Evolutionary conservation across 2,888 invertebrate species (phyloP).

Genomic region (Ormyrus thymus): DNA sequence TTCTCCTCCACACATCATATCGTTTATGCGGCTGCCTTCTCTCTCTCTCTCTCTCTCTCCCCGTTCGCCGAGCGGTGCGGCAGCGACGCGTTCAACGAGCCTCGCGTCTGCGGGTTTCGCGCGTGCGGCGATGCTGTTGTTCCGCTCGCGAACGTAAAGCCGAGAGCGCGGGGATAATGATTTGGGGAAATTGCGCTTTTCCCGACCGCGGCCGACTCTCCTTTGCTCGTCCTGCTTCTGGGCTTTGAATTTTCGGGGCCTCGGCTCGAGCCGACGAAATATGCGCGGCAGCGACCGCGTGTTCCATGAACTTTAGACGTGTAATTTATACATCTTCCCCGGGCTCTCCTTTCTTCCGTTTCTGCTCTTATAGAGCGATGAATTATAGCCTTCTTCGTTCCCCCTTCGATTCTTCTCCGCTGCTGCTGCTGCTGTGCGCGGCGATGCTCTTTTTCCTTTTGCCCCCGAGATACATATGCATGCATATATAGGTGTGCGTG

Average conservation of each 20-base stretch:
- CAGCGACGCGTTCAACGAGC: too few relatives aligned
- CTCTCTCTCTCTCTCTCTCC: too few relatives aligned
- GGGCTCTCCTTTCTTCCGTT: too few relatives aligned
- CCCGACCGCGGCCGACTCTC: not conserved
- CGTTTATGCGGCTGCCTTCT: slow-evolving; percentile 2
- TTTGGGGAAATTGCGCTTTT: not conserved
- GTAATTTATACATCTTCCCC: too few relatives aligned
- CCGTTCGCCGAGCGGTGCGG: too few relatives aligned
- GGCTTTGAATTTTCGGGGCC: not conserved
- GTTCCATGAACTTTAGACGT: too few relatives aligned
- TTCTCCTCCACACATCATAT: slow-evolving; percentile 25
- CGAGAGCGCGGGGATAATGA: not conserved
- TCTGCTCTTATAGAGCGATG: too few relatives aligned
- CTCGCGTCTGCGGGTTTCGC: too few relatives aligned
- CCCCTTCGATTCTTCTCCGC: not conserved
- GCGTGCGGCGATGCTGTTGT: too few relatives aligned
- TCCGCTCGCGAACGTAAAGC: not conserved
- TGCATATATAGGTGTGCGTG: too few relatives aligned
- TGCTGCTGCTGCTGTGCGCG: not conserved
- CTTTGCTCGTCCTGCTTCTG: not conserved
- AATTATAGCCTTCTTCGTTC: not conserved
- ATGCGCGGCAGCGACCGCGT: too few relatives aligned
- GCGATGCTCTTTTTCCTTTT: slow-evolving; percentile 1
- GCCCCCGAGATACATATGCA: not conserved
- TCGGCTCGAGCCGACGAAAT: too few relatives aligned